Evolutionary conservation across 2,888 invertebrate genomes (phyloP).

Genomic region (Conchocele bisecta): DNA sequence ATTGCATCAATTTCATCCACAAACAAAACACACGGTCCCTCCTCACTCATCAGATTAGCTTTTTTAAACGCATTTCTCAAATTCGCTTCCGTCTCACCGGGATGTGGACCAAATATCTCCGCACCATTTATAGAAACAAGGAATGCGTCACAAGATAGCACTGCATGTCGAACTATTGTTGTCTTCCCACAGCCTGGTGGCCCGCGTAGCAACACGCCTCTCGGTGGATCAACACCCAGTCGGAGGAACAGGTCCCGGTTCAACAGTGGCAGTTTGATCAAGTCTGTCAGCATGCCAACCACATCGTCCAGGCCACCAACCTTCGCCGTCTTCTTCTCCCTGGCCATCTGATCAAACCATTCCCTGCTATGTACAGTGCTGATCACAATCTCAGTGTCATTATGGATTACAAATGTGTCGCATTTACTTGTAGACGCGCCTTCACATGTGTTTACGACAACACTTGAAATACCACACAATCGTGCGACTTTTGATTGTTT

Average conservation of each 20-base stretch:
- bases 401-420: conserved; percentile 49
- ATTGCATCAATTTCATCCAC: conserved; percentile 83
- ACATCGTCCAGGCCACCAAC: conserved; percentile 71
- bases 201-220: conserved; percentile 74
- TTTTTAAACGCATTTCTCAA: conserved; percentile 84
- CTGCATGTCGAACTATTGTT: conserved; percentile 88
- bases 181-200: conserved; percentile 80
- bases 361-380: conserved; percentile 65
- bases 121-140: conserved; percentile 83
- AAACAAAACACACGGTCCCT: conserved; percentile 82
- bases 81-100: conserved; percentile 85
- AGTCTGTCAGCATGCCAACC: conserved; percentile 60
- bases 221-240: conserved; percentile 56
- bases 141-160: conserved; percentile 83
- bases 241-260: conserved; percentile 29
- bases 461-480: conserved; percentile 65
- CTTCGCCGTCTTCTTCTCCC: neutral
- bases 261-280: conserved; percentile 60
- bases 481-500: conserved; percentile 56
- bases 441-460: conserved; percentile 65
- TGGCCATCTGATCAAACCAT: conserved; percentile 57
- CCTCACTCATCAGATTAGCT: conserved; percentile 81
- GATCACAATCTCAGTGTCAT: conserved; percentile 62
- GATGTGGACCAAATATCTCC: conserved; percentile 83
- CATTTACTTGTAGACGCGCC: no score